Percentiles rank a stretch among this genome's conserved stretches.
Evolutionary conservation across 2,797 vertebrate species (phyloP).

Genomic region (Sebastes minor): DNA sequence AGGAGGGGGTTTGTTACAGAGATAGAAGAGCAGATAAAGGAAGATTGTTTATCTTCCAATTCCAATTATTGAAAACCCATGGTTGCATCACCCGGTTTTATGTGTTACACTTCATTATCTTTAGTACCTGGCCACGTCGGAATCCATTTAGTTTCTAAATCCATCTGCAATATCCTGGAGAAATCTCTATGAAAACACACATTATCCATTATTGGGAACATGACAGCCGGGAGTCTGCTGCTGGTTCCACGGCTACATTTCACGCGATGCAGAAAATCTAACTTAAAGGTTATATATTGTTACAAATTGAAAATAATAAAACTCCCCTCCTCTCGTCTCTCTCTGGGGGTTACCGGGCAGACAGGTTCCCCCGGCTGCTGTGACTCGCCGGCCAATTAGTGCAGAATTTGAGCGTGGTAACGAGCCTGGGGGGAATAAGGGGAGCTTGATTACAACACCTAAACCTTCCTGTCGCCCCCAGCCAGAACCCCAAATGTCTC

Average conservation of each 20-base stretch:
- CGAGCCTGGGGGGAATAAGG: slow-evolving; percentile 72
- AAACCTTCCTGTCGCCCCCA: slow-evolving; percentile 78
- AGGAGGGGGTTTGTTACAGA: slow-evolving; percentile 4
- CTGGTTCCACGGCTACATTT: slow-evolving; percentile 25
- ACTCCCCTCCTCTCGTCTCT: slow-evolving; percentile 34
- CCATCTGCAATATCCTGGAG: slow-evolving; percentile 25
- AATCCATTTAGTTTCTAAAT: slow-evolving; percentile 44
- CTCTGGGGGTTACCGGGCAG: slow-evolving; percentile 61
- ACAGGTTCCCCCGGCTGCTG: slow-evolving; percentile 68
- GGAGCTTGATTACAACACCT: slow-evolving; percentile 80
- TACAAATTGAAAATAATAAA: slow-evolving; percentile 70
- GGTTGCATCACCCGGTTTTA: slow-evolving; percentile 53
- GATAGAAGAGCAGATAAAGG: slow-evolving; percentile 53
- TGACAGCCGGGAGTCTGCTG: slow-evolving; percentile 13
- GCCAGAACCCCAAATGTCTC: slow-evolving; percentile 69
- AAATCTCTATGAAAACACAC: slow-evolving; percentile 30
- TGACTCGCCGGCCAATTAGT: slow-evolving; percentile 77
- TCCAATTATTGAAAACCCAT: slow-evolving; percentile 65
- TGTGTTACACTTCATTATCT: slow-evolving; percentile 61
- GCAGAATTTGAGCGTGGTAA: slow-evolving; percentile 70
- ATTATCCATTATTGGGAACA: slow-evolving; percentile 24
- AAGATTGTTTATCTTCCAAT: slow-evolving; percentile 54
- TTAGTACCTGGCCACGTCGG: slow-evolving; percentile 35
- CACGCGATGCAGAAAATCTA: slow-evolving; percentile 42
- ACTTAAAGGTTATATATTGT: slow-evolving; percentile 60